A percentile compares a stretch with the other conserved stretches of the same genome.
Evolutionary conservation across 1,140 invertebrate species (phyloP).

Genomic region (Bombus balteatus): DNA sequence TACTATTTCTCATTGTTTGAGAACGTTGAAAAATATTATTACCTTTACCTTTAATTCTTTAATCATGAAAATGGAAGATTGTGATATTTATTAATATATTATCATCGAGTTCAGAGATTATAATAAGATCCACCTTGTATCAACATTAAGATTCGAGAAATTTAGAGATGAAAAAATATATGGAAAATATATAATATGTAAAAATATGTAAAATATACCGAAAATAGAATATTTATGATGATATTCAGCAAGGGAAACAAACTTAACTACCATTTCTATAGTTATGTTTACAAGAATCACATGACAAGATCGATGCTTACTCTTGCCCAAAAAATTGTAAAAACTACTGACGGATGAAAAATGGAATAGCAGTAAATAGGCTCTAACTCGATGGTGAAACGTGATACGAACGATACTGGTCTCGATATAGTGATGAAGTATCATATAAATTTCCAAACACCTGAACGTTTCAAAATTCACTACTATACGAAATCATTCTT

Average conservation of each 20-base stretch:
- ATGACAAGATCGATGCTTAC: neutral
- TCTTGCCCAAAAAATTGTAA: neutral
- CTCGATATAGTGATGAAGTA: neutral
- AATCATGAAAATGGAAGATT: neutral
- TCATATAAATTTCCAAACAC: neutral
- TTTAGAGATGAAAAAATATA: no score
- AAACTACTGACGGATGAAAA: neutral
- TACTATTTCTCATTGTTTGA: neutral
- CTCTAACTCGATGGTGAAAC: neutral
- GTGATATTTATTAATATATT: neutral
- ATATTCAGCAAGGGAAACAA: neutral
- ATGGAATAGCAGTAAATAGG: neutral
- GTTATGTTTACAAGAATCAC: neutral
- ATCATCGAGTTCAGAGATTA: neutral
- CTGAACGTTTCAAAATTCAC: neutral
- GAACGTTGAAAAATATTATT: neutral
- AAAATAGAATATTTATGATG: neutral
- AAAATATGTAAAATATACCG: neutral
- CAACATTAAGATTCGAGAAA: neutral
- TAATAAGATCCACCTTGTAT: neutral
- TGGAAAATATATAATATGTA: no score
- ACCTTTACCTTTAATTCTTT: neutral
- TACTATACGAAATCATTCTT: neutral
- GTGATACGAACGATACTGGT: neutral
- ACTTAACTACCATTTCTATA: neutral